Conservation (phyloP, 2,888 invertebrate species). For the Antheraea assamensis region DNA sequence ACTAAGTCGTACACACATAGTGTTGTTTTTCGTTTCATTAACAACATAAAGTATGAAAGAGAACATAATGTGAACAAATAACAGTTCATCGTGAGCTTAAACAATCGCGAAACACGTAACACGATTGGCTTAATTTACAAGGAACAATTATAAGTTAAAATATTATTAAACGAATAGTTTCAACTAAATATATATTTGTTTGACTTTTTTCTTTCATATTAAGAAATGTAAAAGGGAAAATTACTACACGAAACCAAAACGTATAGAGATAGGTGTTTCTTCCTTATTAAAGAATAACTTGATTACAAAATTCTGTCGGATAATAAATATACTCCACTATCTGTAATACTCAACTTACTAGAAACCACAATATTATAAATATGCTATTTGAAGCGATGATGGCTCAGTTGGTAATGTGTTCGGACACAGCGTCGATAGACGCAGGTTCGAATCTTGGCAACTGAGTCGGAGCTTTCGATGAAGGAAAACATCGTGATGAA, state of each 20-base stretch:
- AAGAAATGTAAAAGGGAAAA: neutral
- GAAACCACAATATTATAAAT: too few relatives aligned
- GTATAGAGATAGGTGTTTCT: neutral
- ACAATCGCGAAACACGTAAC: constrained; percentile 36
- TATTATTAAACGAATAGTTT: neutral
- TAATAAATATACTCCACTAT: neutral
- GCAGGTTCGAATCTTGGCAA: too few relatives aligned
- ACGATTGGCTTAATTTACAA: neutral
- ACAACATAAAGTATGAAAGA: constrained; percentile 18
- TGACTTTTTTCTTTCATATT: too few relatives aligned
- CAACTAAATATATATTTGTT: neutral
- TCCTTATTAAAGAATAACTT: neutral
- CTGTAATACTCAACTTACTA: neutral
- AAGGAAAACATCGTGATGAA: too few relatives aligned
- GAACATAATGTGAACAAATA: constrained; percentile 43
- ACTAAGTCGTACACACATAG: neutral
- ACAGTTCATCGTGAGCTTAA: constrained; percentile 39
- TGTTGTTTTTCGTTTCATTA: neutral
- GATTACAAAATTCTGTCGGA: neutral
- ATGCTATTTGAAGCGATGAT: too few relatives aligned
- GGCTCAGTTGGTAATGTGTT: too few relatives aligned
- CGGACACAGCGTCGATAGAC: too few relatives aligned
- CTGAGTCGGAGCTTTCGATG: too few relatives aligned
- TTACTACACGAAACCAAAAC: neutral
- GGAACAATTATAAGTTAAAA: neutral